Evolutionary conservation across 2,797 vertebrate genomes (phyloP), one percentile per base, ranked within the genome.

Genomic region (Micromesistius poutassou): DNA sequence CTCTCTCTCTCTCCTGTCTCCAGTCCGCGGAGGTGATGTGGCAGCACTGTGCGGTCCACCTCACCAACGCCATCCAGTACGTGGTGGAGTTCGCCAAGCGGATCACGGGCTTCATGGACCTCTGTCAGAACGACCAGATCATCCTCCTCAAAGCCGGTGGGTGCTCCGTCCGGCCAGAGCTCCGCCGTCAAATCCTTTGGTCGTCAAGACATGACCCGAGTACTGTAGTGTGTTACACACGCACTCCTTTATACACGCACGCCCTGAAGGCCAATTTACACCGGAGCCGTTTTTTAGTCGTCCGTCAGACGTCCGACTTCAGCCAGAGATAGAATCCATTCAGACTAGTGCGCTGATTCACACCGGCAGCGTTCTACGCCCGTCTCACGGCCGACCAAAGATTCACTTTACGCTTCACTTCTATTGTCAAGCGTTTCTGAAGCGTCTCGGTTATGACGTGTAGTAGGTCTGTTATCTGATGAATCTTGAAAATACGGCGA

Each of bases 71-170:
- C 88, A 96, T 97, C 90, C 96, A 98, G 93, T 97, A 97, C 38
- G 95, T 98, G 82, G 97, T 97, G 75, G 96, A 97, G 93, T 98
- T 97, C 1, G 97, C 97, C 89, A 97, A 98, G 89, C 95, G 94
- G 82, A 96, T 98, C 85, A 86, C 95, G 0, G 96, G 96, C 89
- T 98, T 98, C 94, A 96, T 97, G 96, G 96, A 97, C 84, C 94
- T 97, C 79, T 96, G 95, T 92, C 97, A 98, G 92, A 98, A 98
- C 0, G 97, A 97, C 91, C 97, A 98, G 90, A 98, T 98, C 85
- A 95, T 97, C 84, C 96, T 97, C 76, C 96, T 97, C 82, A 97
- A 97, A 96, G 95, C 96, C 92, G 96, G 96, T 97, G 86, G 93
- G 93, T 74, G 82, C 30, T 71, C 80, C 30, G n/a, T 40, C 30